Evolutionary conservation across 2,113 vertebrate genomes (phyloP), one percentile per base, ranked within the genome.

Genomic region (Coregonus clupeaformis): DNA sequence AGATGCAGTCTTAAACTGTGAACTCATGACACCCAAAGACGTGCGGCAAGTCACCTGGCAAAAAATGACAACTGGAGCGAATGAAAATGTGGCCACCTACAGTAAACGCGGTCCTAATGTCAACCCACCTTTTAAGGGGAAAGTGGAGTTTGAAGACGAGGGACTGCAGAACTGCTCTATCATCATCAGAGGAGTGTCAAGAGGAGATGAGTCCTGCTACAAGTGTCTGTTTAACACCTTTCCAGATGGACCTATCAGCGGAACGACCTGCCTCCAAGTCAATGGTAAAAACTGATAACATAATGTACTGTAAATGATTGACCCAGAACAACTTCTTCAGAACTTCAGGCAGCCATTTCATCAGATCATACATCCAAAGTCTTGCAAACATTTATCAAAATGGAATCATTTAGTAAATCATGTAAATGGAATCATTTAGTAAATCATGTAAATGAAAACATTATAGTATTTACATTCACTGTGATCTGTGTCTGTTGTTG

Each of bases 1-100:
- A 42, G 36, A 42, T 42, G 36, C 36, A 12, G 36, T 42, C 36
- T 32, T 80, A 3, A 49, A 6, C 12, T 80, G 73, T 42, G 69
- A 72, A 6, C 13, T 80, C 5, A 62, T n/a, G 16, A 12, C 14
- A 22, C 32, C 6, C 3, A 71, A 36, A 32, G 55, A 75, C 6
- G 73, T 80, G 11, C 1, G 66, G 6, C 64, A 76, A 25, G 78
- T 80, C 1, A 76, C 73, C 0, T 80, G 78, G 78, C 63, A 72
- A 20, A 36, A 9, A 36, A 2, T 7, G 6, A 66, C 22, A 4
- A 24, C 11, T 5, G 16, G 16, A 6, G 14, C 4, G 16, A 3
- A 1, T 30, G 30, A 72, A 69, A 64, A 72, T 22, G 42, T 80
- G 25, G 69, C 69, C 25, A 72, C 36, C 5, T 80, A 27, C 49